Evolutionary conservation across 1,140 invertebrate genomes (phyloP).

Genomic region (Cheumatopsyche charites): DNA sequence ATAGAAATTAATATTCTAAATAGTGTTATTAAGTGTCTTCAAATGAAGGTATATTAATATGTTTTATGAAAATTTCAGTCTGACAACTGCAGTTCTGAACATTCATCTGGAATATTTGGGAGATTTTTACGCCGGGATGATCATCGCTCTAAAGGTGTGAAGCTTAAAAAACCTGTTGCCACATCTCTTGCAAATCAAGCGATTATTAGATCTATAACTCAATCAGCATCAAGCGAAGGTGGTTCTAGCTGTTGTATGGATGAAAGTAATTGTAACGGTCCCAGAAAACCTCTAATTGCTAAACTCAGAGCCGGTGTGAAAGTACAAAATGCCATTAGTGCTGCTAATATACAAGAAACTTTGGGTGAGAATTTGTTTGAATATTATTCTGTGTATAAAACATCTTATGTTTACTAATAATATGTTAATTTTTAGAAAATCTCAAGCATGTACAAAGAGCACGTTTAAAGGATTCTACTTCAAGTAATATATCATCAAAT

Average conservation of each 20-base stretch:
- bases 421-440: slow-evolving; percentile 46
- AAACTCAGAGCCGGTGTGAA: slow-evolving; percentile 74
- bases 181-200: slow-evolving; percentile 16
- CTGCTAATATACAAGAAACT: slow-evolving; percentile 7
- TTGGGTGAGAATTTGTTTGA: not conserved
- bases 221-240: slow-evolving; percentile 56
- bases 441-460: slow-evolving; percentile 46
- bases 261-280: slow-evolving; percentile 16
- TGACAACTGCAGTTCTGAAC: slow-evolving; percentile 75
- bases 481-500: slow-evolving; percentile 19
- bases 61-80: slow-evolving; percentile 60
- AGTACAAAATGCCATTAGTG: slow-evolving; percentile 64
- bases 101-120: slow-evolving; percentile 73
- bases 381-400: not conserved
- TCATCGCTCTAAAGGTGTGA: slow-evolving; percentile 47
- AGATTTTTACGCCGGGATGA: slow-evolving; percentile 69
- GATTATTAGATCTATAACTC: slow-evolving; percentile 24
- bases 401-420: not conserved
- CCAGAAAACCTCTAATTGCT: slow-evolving; percentile 67
- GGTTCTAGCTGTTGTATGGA: slow-evolving; percentile 36
- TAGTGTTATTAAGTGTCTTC: not conserved
- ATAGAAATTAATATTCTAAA: too few relatives aligned
- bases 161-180: slow-evolving; percentile 31
- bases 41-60: not conserved
- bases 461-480: slow-evolving; percentile 45